Evolutionary conservation across 2,888 invertebrate species (phyloP), one percentile per base, ranked within the genome.

Genomic region (Microplitis deprimator): DNA sequence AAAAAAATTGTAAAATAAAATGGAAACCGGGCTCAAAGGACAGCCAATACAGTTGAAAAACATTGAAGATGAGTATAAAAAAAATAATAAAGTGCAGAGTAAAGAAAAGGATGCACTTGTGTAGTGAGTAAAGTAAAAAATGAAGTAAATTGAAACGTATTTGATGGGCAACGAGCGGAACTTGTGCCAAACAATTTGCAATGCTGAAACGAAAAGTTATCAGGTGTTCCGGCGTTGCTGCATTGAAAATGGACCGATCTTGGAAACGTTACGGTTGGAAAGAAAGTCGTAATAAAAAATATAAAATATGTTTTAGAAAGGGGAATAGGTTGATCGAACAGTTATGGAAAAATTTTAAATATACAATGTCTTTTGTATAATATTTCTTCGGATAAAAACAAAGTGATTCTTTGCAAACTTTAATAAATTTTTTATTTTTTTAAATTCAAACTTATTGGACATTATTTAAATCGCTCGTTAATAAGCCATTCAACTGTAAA

Each of bases 161-260:
- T 83, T 80, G 78, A 85, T 84, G 83, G 83, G 82, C 81, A 80
- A 80, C 81, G 79, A 79, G 81, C 82, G 79, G 81, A 85, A 85
- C 84, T 85, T 84, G 82, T 84, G 85, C 84, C 86, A 85, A 87
- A 87, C 84, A 88, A 88, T 89, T 87, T 88, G 87, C 86, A 88
- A 87, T 88, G 86, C 86, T 87, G 88, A 89, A 86, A 79, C 82
- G 85, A 84, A 87, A 86, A 88, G 85, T 87, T 88, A 86, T 83
- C 81, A 84, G 82, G 84, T 81, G 83, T 84, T 82, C 78, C 82
- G 79, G 68, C 80, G 75, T 79, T 71, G 71, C 68, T 40, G 78
- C 68, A 73, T 79, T 75, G 79, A 76, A 17, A 71, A 69, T 77
- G 50, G 62, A 65, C 65, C 59, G 72, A 77, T 71, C 73, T 77